These are phyloP conservation scores for Coecobrya sp. DNA, from an alignment of 2,888 invertebrate genomes.

Conservation along the genomic window DNA sequence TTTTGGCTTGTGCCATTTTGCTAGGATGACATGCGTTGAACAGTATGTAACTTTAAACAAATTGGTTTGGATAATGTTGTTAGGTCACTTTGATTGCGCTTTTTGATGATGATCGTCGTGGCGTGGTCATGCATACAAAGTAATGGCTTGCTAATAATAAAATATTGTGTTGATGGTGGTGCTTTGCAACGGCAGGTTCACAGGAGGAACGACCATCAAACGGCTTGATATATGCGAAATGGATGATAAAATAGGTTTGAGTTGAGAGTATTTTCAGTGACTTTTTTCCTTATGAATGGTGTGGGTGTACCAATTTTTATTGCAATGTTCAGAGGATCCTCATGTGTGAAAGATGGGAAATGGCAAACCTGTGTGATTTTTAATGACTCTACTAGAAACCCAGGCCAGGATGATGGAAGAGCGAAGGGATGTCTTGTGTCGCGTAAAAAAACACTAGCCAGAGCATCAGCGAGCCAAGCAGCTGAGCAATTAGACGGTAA, in stretches of 20 bases:
- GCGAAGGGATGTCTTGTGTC: not conserved
- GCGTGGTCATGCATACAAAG: constrained; percentile 24
- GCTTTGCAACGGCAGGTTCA: constrained; percentile 31
- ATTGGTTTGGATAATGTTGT: not conserved
- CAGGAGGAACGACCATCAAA: not conserved
- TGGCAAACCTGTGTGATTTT: constrained; percentile 33
- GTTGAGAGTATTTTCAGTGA: not conserved
- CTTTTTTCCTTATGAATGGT: not conserved
- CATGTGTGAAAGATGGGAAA: constrained; percentile 3
- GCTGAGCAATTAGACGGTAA: not conserved
- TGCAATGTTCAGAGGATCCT: constrained; percentile 5
- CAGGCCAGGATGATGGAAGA: not conserved
- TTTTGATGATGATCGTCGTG: not conserved
- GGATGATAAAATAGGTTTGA: not conserved
- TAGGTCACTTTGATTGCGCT: not conserved
- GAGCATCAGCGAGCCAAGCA: constrained; percentile 29
- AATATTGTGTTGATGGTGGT: not conserved
- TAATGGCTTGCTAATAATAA: not conserved
- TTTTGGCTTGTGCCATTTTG: not conserved
- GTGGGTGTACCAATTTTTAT: constrained; percentile 18
- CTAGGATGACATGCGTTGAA: not conserved
- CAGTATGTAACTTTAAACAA: not conserved
- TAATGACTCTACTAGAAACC: not conserved
- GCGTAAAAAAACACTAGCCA: not conserved
- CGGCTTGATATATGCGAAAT: not conserved